phyloP scores from a whole-genome alignment of 2,797 vertebrate genomes.

The Diplodus puntazzo region DNA sequence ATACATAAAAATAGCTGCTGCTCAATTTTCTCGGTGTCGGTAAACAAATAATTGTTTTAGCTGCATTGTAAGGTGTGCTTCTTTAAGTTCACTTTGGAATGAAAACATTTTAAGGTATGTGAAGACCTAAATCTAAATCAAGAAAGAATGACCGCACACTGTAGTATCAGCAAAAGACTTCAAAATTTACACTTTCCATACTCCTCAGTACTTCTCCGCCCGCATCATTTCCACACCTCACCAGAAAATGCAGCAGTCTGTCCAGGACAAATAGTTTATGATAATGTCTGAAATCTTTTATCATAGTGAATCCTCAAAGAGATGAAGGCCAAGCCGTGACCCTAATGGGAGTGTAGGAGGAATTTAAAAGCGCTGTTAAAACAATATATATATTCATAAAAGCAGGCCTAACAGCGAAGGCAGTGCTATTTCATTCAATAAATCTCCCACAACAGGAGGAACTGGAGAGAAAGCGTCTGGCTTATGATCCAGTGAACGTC shows the following conservation, averaged over 20 bases:
- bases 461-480: slow-evolving; percentile 63
- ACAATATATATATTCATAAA: slow-evolving; percentile 76
- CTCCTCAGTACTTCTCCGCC: slow-evolving; percentile 29
- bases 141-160: neutral
- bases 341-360: slow-evolving; percentile 69
- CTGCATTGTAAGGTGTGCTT: too few species aligned
- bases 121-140: neutral
- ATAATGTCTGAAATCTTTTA: slow-evolving; percentile 70
- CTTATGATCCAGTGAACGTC: slow-evolving; percentile 68
- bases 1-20: too few species aligned
- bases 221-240: slow-evolving; percentile 47
- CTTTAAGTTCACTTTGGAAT: neutral
- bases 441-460: slow-evolving; percentile 74
- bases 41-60: too few species aligned
- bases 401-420: slow-evolving; percentile 68
- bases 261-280: slow-evolving; percentile 60
- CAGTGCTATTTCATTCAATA: slow-evolving; percentile 79
- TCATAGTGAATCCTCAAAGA: slow-evolving; percentile 61
- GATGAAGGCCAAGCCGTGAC: slow-evolving; percentile 62
- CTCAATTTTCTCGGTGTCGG: too few species aligned
- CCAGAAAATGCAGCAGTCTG: slow-evolving; percentile 45
- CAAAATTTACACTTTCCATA: slow-evolving; percentile 3
- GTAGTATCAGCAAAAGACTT: slow-evolving; percentile 10
- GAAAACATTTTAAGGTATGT: neutral
- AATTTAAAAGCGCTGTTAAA: slow-evolving; percentile 77